phyloP scores from a whole-genome alignment of 1,140 invertebrate species.

The Drosophila kikkawai region DNA sequence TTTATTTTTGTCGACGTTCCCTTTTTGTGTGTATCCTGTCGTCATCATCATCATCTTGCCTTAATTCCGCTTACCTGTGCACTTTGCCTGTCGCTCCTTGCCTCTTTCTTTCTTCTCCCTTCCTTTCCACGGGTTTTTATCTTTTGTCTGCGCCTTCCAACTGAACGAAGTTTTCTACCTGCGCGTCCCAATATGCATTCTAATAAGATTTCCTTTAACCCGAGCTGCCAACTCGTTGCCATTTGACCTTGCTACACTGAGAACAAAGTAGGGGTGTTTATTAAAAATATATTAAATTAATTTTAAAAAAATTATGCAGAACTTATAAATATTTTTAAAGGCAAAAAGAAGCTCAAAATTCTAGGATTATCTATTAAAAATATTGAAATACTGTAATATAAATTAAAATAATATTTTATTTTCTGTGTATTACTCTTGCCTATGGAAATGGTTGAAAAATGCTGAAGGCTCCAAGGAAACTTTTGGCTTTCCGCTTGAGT shows the following conservation, averaged over 20 bases:
- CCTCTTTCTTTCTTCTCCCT: background rate
- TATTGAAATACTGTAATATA: background rate
- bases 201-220: slow-evolving; percentile 70
- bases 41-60: slow-evolving; percentile 57
- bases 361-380: background rate
- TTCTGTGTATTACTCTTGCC: background rate
- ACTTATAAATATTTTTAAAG: no score
- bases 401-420: background rate
- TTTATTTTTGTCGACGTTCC: slow-evolving; percentile 13
- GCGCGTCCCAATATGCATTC: slow-evolving; percentile 56
- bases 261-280: background rate
- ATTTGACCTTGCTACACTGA: slow-evolving; percentile 30
- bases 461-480: slow-evolving; percentile 28
- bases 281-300: background rate
- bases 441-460: slow-evolving; percentile 6
- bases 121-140: slow-evolving; percentile 1
- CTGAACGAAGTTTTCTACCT: slow-evolving; percentile 65
- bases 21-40: slow-evolving; percentile 70
- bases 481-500: slow-evolving; percentile 32
- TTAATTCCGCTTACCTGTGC: slow-evolving; percentile 69
- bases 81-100: slow-evolving; percentile 53
- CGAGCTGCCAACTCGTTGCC: slow-evolving; percentile 52
- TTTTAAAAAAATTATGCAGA: background rate
- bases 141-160: slow-evolving; percentile 22
- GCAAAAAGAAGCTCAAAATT: background rate